These are phyloP conservation scores for Onychostoma macrolepis DNA, from an alignment of 2,113 vertebrate genomes.

Conservation along the genomic window DNA sequence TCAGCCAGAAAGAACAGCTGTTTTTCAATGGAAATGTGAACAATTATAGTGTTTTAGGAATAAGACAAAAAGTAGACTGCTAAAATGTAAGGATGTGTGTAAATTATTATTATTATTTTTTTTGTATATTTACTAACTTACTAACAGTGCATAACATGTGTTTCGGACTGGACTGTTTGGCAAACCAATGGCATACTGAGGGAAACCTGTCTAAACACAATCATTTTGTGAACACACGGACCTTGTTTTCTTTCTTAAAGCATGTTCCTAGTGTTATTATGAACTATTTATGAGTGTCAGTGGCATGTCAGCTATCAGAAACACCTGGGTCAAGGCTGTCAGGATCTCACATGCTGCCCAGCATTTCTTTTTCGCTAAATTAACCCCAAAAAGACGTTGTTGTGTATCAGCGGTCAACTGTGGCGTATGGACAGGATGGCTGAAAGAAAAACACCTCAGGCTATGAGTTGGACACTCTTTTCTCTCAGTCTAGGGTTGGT, in stretches of 20 bases:
- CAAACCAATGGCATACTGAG: neutral
- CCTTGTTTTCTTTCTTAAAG: neutral
- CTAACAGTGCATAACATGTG: neutral
- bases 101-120: neutral
- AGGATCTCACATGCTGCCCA: slow-evolving; percentile 67
- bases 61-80: neutral
- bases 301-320: neutral
- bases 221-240: neutral
- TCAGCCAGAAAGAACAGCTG: neutral
- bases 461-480: neutral
- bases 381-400: slow-evolving; percentile 60
- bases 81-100: neutral
- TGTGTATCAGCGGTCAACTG: neutral
- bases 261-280: neutral
- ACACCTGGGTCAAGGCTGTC: slow-evolving; percentile 45
- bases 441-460: neutral
- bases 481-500: neutral
- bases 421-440: neutral
- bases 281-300: neutral
- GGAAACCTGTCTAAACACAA: neutral
- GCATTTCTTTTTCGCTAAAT: slow-evolving; percentile 57
- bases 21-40: neutral
- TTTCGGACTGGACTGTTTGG: neutral
- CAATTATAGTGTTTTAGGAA: neutral
- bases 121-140: neutral